Conservation (phyloP, 2,797 vertebrate genomes). For the Muraenolepis orangiensis region DNA sequence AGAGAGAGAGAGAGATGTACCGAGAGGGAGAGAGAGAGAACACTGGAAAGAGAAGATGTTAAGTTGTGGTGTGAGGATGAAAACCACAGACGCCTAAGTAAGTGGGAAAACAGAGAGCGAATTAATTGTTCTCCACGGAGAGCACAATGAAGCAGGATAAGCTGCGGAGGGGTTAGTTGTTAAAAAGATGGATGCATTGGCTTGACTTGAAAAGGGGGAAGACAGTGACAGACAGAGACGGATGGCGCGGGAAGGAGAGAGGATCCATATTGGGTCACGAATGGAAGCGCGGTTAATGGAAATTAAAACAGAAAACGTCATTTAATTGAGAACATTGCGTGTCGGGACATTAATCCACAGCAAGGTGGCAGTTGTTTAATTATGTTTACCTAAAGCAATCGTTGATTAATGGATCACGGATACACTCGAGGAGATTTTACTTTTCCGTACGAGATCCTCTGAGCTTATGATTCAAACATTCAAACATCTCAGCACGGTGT, state of each 20-base stretch:
- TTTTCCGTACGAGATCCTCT: background rate
- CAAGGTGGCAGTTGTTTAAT: background rate
- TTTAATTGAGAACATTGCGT: background rate
- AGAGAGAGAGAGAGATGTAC: too few relatives aligned
- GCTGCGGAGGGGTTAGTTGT: background rate
- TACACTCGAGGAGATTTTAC: background rate
- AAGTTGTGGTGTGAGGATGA: background rate
- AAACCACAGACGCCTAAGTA: background rate
- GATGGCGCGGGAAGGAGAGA: background rate
- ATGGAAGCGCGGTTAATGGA: background rate
- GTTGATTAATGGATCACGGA: background rate
- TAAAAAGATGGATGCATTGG: constrained; percentile 3
- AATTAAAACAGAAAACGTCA: background rate
- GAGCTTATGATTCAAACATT: background rate
- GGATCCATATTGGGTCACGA: background rate
- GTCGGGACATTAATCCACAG: background rate
- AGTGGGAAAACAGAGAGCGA: background rate
- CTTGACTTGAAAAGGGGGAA: background rate
- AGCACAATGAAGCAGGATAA: background rate
- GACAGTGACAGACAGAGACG: background rate
- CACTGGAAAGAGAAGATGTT: background rate
- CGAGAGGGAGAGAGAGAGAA: too few relatives aligned
- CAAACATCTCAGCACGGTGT: background rate
- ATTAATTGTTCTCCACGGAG: background rate
- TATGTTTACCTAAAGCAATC: background rate